A percentile compares a stretch with the other conserved stretches of the same genome.
Evolutionary conservation across 2,888 invertebrate genomes (phyloP).

Genomic region (Aelia acuminata): DNA sequence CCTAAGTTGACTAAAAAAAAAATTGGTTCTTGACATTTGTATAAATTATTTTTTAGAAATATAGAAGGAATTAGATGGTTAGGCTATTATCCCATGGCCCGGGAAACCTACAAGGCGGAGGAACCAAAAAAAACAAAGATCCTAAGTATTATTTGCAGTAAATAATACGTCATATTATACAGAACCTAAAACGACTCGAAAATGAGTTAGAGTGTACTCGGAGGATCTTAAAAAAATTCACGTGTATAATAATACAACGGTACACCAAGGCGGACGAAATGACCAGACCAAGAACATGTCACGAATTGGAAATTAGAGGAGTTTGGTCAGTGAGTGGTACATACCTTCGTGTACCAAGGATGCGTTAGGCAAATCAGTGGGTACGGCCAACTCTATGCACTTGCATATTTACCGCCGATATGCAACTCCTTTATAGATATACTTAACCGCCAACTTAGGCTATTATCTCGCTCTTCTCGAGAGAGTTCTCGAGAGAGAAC

Average conservation of each 20-base stretch:
- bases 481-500: background rate
- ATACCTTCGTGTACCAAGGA: background rate
- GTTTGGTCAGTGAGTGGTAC: background rate
- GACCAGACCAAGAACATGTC: background rate
- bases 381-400: background rate
- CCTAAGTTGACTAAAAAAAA: no score
- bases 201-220: background rate
- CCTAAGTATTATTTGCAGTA: background rate
- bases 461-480: no score
- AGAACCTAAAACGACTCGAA: background rate
- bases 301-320: background rate
- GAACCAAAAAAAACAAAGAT: background rate
- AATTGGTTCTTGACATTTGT: no score
- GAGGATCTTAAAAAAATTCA: background rate
- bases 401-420: background rate
- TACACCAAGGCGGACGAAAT: background rate
- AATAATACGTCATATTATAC: background rate
- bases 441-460: no score
- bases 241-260: background rate
- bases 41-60: no score
- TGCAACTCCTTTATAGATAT: background rate
- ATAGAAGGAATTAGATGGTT: no score
- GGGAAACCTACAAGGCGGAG: no score
- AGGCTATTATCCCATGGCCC: no score
- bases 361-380: background rate